A percentile compares a stretch with the other conserved stretches of the same genome.
These are phyloP conservation scores for Centropyge bicolor DNA, from an alignment of 2,797 vertebrate genomes.

Conservation along the genomic window DNA sequence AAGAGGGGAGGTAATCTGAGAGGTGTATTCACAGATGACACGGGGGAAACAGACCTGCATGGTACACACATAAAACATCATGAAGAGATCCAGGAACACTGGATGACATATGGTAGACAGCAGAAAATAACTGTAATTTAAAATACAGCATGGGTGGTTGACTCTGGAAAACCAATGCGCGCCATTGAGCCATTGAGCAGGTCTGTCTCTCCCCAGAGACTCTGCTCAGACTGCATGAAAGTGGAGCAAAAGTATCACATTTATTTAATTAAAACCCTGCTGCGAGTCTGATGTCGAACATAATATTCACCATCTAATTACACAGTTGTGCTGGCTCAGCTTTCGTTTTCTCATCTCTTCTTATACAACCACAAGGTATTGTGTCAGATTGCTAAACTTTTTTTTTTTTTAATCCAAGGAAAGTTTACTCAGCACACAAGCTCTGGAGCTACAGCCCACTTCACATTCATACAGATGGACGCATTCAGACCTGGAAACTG, in stretches of 20 bases:
- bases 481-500: conserved; percentile 35
- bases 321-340: background rate
- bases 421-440: conserved; percentile 46
- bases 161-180: background rate
- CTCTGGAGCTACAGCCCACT: conserved; percentile 26
- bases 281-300: background rate
- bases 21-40: conserved; percentile 8
- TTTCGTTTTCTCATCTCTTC: conserved; percentile 25
- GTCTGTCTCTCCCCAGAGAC: background rate
- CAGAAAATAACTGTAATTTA: conserved; percentile 39
- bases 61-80: conserved; percentile 2
- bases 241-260: conserved; percentile 20
- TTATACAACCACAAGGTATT: conserved; percentile 11
- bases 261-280: conserved; percentile 20
- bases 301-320: conserved; percentile 18
- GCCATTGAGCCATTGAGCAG: background rate
- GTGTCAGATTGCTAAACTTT: conserved; percentile 27
- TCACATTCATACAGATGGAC: conserved; percentile 39
- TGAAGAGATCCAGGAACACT: background rate
- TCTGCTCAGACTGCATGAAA: conserved; percentile 1
- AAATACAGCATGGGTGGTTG: conserved; percentile 7
- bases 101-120: background rate
- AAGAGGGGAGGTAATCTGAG: background rate
- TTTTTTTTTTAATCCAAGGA: conserved; percentile 15
- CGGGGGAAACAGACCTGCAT: background rate